These are phyloP conservation scores for Plecotus auritus DNA, from an alignment of 2,113 vertebrate species.

Conservation along the genomic window DNA sequence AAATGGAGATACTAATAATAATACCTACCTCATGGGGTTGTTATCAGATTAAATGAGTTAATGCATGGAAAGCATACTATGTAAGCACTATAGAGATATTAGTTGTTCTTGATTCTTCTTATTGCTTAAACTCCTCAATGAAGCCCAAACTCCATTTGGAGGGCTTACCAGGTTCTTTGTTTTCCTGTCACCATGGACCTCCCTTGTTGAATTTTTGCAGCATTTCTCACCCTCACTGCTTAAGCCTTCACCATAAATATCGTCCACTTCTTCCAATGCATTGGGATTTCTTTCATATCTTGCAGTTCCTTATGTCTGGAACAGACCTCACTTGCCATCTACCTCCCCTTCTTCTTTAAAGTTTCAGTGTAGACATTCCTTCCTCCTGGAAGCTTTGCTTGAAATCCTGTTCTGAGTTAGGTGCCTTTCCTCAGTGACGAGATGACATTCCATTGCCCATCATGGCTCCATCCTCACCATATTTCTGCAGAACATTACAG, in stretches of 20 bases:
- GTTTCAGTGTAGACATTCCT: not conserved
- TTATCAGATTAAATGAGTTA: not conserved
- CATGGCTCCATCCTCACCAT: rapidly evolving
- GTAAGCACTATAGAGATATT: not conserved
- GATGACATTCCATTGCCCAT: rapidly evolving
- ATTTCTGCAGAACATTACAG: rapidly evolving
- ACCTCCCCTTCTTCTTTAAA: not conserved
- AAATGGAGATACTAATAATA: not conserved
- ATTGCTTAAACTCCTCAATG: not conserved
- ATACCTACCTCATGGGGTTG: not conserved
- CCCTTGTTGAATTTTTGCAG: not conserved
- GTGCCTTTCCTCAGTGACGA: not conserved
- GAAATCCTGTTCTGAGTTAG: rapidly evolving
- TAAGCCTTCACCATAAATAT: not conserved
- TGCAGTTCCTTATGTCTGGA: not conserved
- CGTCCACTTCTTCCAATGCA: not conserved
- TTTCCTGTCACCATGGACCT: not conserved
- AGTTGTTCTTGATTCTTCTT: not conserved
- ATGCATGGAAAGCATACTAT: not conserved
- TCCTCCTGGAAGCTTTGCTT: not conserved
- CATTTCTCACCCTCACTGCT: not conserved
- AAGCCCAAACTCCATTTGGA: not conserved
- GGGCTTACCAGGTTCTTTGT: too few species aligned
- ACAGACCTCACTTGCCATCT: not conserved
- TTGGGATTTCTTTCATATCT: not conserved